A percentile compares a stretch with the other conserved stretches of the same genome.
These are phyloP conservation scores for Neomicropteryx cornuta DNA, from an alignment of 1,140 invertebrate genomes.

Conservation along the genomic window DNA sequence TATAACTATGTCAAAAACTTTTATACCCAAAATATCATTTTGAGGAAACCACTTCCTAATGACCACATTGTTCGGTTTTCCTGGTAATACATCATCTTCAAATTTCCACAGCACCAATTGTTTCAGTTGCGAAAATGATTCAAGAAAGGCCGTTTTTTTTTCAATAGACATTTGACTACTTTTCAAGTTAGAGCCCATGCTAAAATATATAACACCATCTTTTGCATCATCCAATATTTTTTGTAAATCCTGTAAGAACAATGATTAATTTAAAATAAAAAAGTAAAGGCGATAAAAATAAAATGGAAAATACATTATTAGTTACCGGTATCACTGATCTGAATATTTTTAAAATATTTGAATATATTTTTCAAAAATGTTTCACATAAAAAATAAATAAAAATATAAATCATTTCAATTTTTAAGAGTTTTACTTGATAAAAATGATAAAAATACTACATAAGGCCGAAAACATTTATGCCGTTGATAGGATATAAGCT, in stretches of 20 bases:
- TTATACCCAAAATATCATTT: constrained; percentile 46
- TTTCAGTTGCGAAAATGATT: constrained; percentile 40
- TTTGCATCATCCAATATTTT: constrained; percentile 41
- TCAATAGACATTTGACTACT: constrained; percentile 33
- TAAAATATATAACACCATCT: constrained; percentile 51
- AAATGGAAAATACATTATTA: constrained; percentile 26
- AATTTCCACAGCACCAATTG: constrained; percentile 58
- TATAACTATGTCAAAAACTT: constrained; percentile 22
- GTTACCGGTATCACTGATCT: constrained; percentile 27
- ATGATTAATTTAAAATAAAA: constrained; percentile 34
- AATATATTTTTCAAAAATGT: no score
- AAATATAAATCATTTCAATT: no score
- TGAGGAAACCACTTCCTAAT: constrained; percentile 59
- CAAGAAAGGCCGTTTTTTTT: constrained; percentile 34
- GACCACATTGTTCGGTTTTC: constrained; percentile 47
- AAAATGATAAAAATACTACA: no score
- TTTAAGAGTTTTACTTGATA: no score
- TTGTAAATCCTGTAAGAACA: constrained; percentile 29
- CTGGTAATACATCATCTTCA: constrained; percentile 38
- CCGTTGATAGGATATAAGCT: no score
- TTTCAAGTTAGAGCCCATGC: constrained; percentile 47
- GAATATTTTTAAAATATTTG: no score
- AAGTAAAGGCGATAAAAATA: constrained; percentile 35
- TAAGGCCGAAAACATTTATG: no score
- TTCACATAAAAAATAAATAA: no score